phyloP scores from a whole-genome alignment of 2,797 vertebrate species.

The Avahi laniger region DNA sequence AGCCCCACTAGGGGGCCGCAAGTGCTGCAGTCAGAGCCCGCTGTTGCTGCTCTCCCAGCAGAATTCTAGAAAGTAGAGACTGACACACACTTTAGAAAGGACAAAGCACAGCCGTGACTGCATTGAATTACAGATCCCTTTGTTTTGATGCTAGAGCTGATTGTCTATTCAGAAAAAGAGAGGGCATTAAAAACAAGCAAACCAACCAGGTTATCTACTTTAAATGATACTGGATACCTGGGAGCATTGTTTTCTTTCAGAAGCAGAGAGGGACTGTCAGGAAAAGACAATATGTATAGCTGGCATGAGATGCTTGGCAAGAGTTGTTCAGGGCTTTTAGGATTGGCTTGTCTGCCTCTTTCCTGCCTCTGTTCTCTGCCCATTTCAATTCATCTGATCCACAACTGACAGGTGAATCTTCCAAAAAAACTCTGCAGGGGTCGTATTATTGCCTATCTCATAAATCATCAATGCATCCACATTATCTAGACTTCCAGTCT shows the following conservation, averaged over 20 bases:
- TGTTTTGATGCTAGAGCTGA: background rate
- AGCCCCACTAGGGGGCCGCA: conserved; percentile 76
- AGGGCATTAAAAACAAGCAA: background rate
- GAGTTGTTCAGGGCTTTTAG: background rate
- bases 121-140: background rate
- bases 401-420: background rate
- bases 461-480: background rate
- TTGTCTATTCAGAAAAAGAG: background rate
- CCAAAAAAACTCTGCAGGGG: background rate
- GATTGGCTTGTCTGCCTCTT: background rate
- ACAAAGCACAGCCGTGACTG: background rate
- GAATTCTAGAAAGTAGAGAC: conserved; percentile 48
- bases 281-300: background rate
- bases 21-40: background rate
- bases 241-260: background rate
- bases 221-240: background rate
- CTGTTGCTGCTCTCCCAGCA: background rate
- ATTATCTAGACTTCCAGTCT: background rate
- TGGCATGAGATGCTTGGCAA: background rate
- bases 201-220: background rate
- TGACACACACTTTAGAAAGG: background rate
- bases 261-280: background rate
- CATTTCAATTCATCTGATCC: background rate
- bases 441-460: background rate
- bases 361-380: background rate